A percentile compares a stretch with the other conserved stretches of the same genome.
Conservation (phyloP, 2,888 invertebrate genomes). For the Poecilus cupreus region DNA sequence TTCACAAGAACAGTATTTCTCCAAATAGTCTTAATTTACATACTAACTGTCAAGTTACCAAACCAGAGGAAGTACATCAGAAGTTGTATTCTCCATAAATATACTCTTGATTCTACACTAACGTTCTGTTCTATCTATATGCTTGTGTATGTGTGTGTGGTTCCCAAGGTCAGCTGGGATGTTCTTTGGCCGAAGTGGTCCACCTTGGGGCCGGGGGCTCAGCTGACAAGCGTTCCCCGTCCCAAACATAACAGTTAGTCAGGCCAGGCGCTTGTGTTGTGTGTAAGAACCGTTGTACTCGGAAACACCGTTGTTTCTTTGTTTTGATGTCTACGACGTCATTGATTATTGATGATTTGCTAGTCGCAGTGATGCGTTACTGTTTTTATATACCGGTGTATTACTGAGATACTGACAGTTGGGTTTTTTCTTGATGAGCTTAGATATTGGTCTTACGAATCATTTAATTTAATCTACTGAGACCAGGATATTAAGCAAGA, state of each 20-base stretch:
- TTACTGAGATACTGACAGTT: not conserved
- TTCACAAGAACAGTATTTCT: no score
- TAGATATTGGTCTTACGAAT: not conserved
- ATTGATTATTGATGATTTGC: not conserved
- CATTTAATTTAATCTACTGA: no score
- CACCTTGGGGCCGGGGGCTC: slow-evolving; percentile 44
- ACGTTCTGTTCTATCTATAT: not conserved
- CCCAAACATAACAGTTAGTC: slow-evolving; percentile 34
- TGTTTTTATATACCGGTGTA: not conserved
- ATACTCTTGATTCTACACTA: not conserved
- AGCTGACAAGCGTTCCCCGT: slow-evolving; percentile 2
- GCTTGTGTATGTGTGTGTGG: slow-evolving; percentile 9
- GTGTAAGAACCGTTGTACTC: slow-evolving; percentile 16
- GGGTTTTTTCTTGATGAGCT: not conserved
- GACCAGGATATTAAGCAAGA: no score
- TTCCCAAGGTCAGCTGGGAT: slow-evolving; percentile 38
- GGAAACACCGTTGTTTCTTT: not conserved
- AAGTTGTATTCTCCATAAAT: not conserved
- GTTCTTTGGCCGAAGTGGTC: slow-evolving; percentile 30
- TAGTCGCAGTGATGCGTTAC: not conserved
- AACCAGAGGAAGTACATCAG: not conserved
- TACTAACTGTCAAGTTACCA: not conserved
- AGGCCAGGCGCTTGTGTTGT: not conserved
- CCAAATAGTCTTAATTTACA: no score
- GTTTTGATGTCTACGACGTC: not conserved